Percentiles rank a stretch among this genome's conserved stretches.
Evolutionary conservation across 2,113 vertebrate genomes (phyloP).

Genomic region (Varanus komodoensis): DNA sequence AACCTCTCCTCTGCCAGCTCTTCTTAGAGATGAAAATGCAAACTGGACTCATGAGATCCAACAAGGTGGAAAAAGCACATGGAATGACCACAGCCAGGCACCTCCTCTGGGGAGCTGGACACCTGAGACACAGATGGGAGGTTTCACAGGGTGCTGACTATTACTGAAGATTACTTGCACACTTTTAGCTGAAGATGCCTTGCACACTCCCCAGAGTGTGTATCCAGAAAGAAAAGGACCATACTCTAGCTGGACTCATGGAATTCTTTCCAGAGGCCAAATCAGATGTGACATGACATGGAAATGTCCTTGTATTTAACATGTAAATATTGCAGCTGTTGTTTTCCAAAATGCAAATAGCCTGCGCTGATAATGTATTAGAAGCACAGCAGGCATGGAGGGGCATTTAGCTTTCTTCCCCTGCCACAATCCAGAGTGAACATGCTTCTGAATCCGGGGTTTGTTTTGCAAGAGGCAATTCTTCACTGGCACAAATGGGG

Average conservation of each 20-base stretch:
- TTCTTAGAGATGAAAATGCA: neutral
- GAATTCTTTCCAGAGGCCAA: neutral
- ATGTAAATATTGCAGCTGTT: neutral
- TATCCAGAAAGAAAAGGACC: neutral
- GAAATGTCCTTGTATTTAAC: neutral
- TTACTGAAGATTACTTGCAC: neutral
- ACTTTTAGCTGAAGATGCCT: no score
- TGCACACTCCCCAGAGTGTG: neutral
- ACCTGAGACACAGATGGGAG: neutral
- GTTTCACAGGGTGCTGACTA: neutral
- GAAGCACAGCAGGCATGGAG: neutral
- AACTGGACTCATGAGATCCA: neutral
- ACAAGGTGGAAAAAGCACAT: neutral
- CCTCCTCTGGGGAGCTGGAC: neutral
- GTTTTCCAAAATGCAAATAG: neutral
- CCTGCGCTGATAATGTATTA: neutral
- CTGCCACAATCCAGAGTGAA: neutral
- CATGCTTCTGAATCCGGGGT: neutral
- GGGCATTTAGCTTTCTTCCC: neutral
- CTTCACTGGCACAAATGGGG: no score
- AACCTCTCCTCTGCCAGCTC: neutral
- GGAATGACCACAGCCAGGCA: neutral
- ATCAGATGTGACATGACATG: neutral
- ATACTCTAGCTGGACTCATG: neutral
- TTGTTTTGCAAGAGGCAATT: no score